Evolutionary conservation across 2,888 invertebrate genomes (phyloP), one percentile per base, ranked within the genome.

Genomic region (Agrilus cyanescens): DNA sequence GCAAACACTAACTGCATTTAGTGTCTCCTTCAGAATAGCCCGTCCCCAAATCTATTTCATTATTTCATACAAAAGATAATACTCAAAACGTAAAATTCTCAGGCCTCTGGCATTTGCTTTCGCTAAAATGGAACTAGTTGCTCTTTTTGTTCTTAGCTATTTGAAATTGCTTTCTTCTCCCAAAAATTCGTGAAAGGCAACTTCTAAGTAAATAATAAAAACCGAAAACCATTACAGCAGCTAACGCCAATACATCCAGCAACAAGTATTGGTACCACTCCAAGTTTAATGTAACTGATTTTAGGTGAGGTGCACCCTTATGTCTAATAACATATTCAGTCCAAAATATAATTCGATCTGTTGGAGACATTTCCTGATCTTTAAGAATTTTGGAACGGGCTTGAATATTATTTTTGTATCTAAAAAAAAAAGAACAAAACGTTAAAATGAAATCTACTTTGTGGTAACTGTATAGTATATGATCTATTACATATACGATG

Each of bases 331-430:
- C 54, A 37, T 56, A 50, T 39, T 57, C 51, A 2, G 51, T 38
- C 56, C 56, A 56, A 47, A 49, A 57, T 12, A 56, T 47, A 16
- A 56, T 56, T 4, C 34, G 32, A 29, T 57, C 53, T 14, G 56
- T 36, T 4, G 56, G 56, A 30, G 43, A 31, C n/a, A 54, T 13
- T 8, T 51, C 52, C 36, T 54, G 53, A 20, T 53, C 48, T 34
- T 47, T 47, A n/a, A 57, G 32, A 12, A 55, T 32, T 4, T 41
- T 13, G 2, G 55, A 54, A 14, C 38, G 37, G 36, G 40, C 40
- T 25, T 40, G 38, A 8, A 47, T 44, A 42, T 50, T 48, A 18
- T 49, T 31, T 20, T 35, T 41, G 33, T 51, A 56, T 20, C 52
- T 53, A 38, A 32, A 25, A 25, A 25, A 20, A 20, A 20, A 20